phyloP scores from a whole-genome alignment of 2,797 vertebrate species.

The Catostomus latipinnis region DNA sequence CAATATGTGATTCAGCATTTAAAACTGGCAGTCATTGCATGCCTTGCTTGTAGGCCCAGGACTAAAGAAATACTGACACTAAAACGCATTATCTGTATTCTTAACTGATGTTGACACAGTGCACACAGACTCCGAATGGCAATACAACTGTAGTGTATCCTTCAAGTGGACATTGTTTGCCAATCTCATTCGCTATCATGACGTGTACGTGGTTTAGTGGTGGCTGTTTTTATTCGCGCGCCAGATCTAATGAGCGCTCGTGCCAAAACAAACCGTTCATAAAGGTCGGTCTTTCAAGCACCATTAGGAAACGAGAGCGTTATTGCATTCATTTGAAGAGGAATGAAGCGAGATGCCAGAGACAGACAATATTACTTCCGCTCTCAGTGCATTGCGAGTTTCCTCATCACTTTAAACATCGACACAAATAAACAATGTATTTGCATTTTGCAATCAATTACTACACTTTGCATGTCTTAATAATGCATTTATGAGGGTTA shows the following conservation, averaged over 20 bases:
- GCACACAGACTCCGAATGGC: not conserved
- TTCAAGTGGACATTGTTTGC: not conserved
- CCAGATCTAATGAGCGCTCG: not conserved
- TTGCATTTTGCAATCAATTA: not conserved
- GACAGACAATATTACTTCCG: conserved; percentile 44
- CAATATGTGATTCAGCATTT: not conserved
- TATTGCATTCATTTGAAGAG: not conserved
- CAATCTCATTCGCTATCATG: not conserved
- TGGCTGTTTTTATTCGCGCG: not conserved
- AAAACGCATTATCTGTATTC: not conserved
- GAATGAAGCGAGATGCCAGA: not conserved
- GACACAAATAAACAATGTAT: not conserved
- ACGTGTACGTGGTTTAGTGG: not conserved
- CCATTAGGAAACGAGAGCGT: not conserved
- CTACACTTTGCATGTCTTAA: not conserved
- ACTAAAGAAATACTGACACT: not conserved
- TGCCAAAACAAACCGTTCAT: not conserved
- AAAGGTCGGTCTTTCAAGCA: not conserved
- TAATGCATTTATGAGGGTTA: not conserved
- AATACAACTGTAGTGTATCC: not conserved
- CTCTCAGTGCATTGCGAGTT: conserved; percentile 8
- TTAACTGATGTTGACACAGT: conserved; percentile 3
- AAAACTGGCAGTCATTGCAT: not conserved
- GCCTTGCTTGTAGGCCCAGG: not conserved
- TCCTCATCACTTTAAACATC: not conserved